These are phyloP conservation scores for Riparia riparia DNA, from an alignment of 2,113 vertebrate species.

Conservation along the genomic window DNA sequence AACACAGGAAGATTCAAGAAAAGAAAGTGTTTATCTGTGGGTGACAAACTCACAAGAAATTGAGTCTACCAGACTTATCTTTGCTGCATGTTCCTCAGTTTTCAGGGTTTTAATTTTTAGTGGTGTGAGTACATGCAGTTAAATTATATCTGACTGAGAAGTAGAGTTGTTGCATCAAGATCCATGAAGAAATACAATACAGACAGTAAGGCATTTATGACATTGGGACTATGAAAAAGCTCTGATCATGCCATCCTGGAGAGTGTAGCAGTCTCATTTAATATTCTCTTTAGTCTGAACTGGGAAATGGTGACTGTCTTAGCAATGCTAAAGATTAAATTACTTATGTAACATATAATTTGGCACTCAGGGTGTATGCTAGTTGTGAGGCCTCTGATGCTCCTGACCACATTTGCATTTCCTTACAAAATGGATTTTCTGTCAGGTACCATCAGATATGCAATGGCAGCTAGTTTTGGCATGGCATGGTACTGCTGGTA, in stretches of 20 bases:
- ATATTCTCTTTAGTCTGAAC: not conserved
- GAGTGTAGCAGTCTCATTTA: not conserved
- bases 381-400: not conserved
- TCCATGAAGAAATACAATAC: not conserved
- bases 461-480: not conserved
- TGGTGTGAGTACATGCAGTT: not conserved
- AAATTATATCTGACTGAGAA: slow-evolving; percentile 15
- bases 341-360: not conserved
- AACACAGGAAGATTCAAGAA: not conserved
- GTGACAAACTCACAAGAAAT: not conserved
- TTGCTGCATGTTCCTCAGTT: not conserved
- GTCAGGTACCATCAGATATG: not conserved
- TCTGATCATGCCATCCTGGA: not conserved
- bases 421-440: not conserved
- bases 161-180: not conserved
- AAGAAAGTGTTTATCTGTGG: not conserved
- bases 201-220: not conserved
- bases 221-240: not conserved
- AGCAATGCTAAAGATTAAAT: not conserved
- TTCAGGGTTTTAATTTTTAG: not conserved
- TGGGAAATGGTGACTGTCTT: not conserved
- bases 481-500: not conserved
- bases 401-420: slow-evolving; percentile 2
- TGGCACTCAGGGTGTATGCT: not conserved
- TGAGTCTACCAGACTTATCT: not conserved